Percentiles rank a stretch among this genome's conserved stretches.
phyloP scores from a whole-genome alignment of 2,797 vertebrate species.

The Eulemur mongoz region DNA sequence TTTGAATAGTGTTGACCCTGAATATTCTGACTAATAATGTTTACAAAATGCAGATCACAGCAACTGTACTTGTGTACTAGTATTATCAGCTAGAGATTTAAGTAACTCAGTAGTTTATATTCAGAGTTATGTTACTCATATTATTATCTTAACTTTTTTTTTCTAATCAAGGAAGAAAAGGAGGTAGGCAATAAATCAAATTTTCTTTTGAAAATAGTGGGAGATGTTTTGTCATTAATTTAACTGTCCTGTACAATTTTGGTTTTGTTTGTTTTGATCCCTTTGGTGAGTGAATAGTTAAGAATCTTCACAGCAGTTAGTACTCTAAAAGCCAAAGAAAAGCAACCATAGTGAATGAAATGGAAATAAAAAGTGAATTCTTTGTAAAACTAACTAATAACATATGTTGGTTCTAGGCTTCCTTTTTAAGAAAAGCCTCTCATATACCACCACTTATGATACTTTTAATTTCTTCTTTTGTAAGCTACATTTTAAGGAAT shows the following conservation, averaged over 20 bases:
- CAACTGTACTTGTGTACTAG: not conserved
- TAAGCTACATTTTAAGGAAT: not conserved
- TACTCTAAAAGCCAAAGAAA: slow-evolving; percentile 36
- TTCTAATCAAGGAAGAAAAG: not conserved
- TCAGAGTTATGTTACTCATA: not conserved
- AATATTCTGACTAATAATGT: slow-evolving; percentile 15
- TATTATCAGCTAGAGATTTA: slow-evolving; percentile 2
- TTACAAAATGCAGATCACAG: slow-evolving; percentile 10
- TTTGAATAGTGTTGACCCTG: not conserved
- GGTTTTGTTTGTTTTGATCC: not conserved
- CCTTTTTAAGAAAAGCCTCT: not conserved
- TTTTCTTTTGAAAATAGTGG: not conserved
- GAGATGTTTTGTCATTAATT: not conserved
- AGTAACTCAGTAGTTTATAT: slow-evolving; percentile 13
- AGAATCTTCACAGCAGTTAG: not conserved
- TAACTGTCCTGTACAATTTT: not conserved
- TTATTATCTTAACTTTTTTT: not conserved
- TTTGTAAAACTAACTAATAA: not conserved
- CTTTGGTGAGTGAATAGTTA: not conserved
- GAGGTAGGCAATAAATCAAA: not conserved
- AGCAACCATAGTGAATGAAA: not conserved
- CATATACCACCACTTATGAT: not conserved
- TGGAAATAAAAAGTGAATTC: not conserved
- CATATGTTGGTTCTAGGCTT: not conserved
- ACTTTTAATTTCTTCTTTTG: not conserved